Conservation (phyloP, 2,888 invertebrate species). For the Hirtodrosophila trivittata region DNA sequence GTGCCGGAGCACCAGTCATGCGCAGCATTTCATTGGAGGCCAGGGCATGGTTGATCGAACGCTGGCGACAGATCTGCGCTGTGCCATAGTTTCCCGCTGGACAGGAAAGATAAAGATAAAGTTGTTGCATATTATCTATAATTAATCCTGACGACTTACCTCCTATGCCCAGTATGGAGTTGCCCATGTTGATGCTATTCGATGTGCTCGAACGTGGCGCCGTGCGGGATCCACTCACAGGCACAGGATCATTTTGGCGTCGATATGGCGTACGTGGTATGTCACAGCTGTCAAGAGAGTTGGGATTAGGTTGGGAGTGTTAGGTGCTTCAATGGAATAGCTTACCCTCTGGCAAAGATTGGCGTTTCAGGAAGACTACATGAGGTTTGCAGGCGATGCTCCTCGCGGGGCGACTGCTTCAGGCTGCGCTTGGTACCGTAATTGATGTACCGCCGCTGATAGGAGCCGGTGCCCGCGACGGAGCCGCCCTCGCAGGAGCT, state of each 20-base stretch:
- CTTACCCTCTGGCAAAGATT: slow-evolving; percentile 90
- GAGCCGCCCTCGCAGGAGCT: slow-evolving; percentile 54
- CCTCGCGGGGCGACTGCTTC: slow-evolving; percentile 86
- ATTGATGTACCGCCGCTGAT: slow-evolving; percentile 83
- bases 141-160: slow-evolving; percentile 38
- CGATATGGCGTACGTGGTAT: slow-evolving; percentile 92
- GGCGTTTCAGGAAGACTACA: slow-evolving; percentile 95
- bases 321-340: not conserved
- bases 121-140: not conserved
- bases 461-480: slow-evolving; percentile 84
- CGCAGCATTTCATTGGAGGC: slow-evolving; percentile 92
- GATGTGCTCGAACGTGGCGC: slow-evolving; percentile 86
- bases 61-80: slow-evolving; percentile 84
- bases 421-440: slow-evolving; percentile 84
- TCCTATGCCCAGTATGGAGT: slow-evolving; percentile 83
- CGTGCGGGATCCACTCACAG: slow-evolving; percentile 84
- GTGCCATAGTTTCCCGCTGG: slow-evolving; percentile 73
- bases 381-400: slow-evolving; percentile 90
- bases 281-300: slow-evolving; percentile 85
- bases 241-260: slow-evolving; percentile 84
- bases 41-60: slow-evolving; percentile 85
- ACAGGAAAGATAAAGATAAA: not conserved
- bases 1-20: slow-evolving; percentile 91
- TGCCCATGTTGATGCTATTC: slow-evolving; percentile 83
- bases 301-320: too few species aligned